Percentiles rank a stretch among this genome's conserved stretches.
Evolutionary conservation across 2,113 vertebrate genomes (phyloP).

Genomic region (Capreolus pygargus): DNA sequence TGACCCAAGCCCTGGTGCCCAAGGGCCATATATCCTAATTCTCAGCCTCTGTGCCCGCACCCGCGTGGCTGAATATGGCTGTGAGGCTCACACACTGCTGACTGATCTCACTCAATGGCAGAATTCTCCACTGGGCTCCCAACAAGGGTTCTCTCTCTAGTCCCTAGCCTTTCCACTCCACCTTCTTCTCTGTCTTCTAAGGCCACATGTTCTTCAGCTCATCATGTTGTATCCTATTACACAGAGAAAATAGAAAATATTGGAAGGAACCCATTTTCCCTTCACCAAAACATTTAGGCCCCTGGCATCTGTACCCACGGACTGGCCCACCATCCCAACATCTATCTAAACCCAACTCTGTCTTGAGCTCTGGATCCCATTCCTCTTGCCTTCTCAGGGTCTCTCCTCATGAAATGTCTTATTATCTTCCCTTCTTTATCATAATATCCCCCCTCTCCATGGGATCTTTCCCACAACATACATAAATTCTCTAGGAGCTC

Average conservation of each 20-base stretch:
- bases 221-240: neutral
- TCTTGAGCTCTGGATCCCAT: neutral
- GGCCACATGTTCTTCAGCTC: neutral
- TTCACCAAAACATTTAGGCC: neutral
- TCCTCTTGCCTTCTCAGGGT: neutral
- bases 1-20: neutral
- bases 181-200: neutral
- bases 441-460: neutral
- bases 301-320: fast-evolving
- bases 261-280: neutral
- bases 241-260: neutral
- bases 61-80: fast-evolving
- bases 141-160: fast-evolving
- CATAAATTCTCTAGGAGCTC: neutral
- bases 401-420: neutral
- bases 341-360: neutral
- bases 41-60: too few species aligned
- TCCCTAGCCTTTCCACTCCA: neutral
- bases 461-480: neutral
- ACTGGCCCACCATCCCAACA: neutral
- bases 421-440: neutral
- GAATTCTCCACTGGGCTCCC: neutral
- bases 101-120: neutral
- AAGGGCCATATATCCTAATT: too few species aligned
- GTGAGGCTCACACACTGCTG: neutral